phyloP scores from a whole-genome alignment of 2,797 vertebrate genomes.

The Sebastes nivosus region DNA sequence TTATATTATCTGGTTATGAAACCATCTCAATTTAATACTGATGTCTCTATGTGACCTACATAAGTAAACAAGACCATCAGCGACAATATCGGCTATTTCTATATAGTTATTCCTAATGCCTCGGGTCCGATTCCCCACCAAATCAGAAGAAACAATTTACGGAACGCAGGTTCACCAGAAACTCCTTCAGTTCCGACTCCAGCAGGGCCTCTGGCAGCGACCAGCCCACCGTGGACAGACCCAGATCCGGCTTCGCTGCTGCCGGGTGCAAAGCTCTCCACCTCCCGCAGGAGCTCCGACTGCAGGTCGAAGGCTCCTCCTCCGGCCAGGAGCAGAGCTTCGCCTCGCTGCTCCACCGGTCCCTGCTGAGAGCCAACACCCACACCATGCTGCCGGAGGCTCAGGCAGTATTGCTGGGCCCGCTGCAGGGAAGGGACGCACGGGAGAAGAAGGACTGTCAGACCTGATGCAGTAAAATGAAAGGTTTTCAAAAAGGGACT shows the following conservation, averaged over 20 bases:
- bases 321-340: not conserved
- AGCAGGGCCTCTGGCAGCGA: not conserved
- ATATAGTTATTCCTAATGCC: not conserved
- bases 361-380: not conserved
- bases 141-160: not conserved
- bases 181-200: not conserved
- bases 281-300: no score
- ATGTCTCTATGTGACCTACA: not conserved
- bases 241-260: no score
- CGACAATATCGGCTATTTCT: not conserved
- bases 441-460: not conserved
- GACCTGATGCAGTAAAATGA: not conserved
- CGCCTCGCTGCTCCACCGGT: not conserved
- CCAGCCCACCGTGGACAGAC: not conserved
- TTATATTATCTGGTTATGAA: not conserved
- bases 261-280: fast-evolving
- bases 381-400: not conserved
- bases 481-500: not conserved
- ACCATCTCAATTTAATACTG: not conserved
- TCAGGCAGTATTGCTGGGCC: no score
- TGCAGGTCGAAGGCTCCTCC: not conserved
- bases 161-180: not conserved
- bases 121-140: not conserved
- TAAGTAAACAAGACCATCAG: not conserved
- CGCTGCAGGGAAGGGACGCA: no score